These are phyloP conservation scores for Rhorus exstirpatorius DNA, from an alignment of 2,888 invertebrate species.

Conservation along the genomic window DNA sequence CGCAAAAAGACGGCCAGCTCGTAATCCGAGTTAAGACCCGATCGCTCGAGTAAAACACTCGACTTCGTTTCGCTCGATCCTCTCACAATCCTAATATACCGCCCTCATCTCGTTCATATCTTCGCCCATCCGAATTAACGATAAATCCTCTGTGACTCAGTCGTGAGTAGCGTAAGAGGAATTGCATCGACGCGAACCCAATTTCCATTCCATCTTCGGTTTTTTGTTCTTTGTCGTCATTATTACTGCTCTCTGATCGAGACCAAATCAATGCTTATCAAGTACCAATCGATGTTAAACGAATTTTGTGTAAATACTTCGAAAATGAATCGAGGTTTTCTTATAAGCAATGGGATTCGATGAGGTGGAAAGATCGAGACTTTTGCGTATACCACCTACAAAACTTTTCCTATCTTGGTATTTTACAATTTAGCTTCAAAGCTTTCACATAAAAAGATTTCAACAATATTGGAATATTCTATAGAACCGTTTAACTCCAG, in stretches of 20 bases:
- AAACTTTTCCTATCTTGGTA: too few species aligned
- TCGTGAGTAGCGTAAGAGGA: background rate
- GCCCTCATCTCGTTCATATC: conserved; percentile 30
- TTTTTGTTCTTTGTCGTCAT: background rate
- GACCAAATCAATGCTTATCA: too few species aligned
- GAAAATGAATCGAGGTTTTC: too few species aligned
- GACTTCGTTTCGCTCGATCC: conserved; percentile 38
- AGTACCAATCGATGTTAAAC: too few species aligned
- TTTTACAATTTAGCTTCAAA: too few species aligned
- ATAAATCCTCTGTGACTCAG: conserved; percentile 53
- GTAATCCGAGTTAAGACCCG: conserved; percentile 58
- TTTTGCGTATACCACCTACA: too few species aligned
- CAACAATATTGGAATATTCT: too few species aligned
- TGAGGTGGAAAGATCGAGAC: too few species aligned
- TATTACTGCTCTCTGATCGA: background rate
- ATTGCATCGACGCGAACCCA: conserved; percentile 34
- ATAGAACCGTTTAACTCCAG: too few species aligned
- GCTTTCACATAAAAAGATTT: too few species aligned
- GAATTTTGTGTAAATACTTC: too few species aligned
- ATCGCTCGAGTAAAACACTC: conserved; percentile 59
- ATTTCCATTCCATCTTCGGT: conserved; percentile 60
- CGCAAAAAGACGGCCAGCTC: conserved; percentile 45
- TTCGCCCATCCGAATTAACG: conserved; percentile 64
- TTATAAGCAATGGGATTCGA: too few species aligned
- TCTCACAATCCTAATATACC: background rate